Conservation (phyloP, 2,113 vertebrate genomes). For the Bubo scandiacus region DNA sequence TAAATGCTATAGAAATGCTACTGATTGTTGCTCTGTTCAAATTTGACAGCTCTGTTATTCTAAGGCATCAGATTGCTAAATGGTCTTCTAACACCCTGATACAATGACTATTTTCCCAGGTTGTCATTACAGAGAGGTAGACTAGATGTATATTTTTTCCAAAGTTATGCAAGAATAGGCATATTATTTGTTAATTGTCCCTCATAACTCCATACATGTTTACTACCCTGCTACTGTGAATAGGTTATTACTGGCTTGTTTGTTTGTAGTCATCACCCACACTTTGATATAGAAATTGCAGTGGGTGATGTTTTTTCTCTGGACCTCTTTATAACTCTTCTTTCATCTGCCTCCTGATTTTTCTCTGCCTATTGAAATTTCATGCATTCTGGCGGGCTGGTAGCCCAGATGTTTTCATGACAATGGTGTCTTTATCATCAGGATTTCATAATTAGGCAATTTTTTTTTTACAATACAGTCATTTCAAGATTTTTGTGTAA, state of each 20-base stretch:
- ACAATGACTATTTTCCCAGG: not conserved
- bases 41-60: not conserved
- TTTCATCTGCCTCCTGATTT: slow-evolving; percentile 17
- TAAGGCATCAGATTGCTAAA: not conserved
- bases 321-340: slow-evolving; percentile 14
- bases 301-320: not conserved
- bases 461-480: slow-evolving; percentile 55
- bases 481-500: slow-evolving; percentile 29
- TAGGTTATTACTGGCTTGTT: not conserved
- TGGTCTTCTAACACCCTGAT: not conserved
- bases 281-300: not conserved
- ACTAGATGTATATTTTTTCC: not conserved
- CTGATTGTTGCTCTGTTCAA: not conserved
- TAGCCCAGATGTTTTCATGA: slow-evolving; percentile 55
- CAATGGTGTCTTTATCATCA: slow-evolving; percentile 53
- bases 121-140: not conserved
- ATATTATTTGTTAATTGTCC: not conserved
- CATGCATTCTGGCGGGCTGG: not conserved
- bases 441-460: slow-evolving; percentile 48
- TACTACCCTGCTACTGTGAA: not conserved
- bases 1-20: not conserved
- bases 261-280: not conserved
- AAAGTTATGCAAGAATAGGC: not conserved
- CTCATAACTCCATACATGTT: not conserved
- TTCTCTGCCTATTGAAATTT: slow-evolving; percentile 41